Evolutionary conservation across 2,113 vertebrate genomes (phyloP).

Genomic region (Rattus rattus): DNA sequence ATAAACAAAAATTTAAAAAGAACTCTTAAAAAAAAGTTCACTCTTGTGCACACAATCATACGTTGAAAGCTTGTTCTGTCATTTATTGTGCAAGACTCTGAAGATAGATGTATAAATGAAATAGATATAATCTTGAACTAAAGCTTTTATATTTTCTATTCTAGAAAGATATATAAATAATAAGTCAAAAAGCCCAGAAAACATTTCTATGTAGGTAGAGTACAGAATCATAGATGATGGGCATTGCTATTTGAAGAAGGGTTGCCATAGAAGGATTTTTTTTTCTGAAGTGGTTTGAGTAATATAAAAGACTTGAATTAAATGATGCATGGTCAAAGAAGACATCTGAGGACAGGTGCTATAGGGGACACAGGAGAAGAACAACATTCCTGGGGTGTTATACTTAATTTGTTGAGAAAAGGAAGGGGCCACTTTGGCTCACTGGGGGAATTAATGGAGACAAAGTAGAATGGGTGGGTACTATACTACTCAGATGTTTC

Average conservation of each 20-base stretch:
- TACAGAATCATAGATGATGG: neutral
- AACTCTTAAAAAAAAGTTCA: neutral
- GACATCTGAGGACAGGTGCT: neutral
- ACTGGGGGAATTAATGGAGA: neutral
- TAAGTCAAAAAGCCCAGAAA: conserved; percentile 7
- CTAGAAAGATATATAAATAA: conserved; percentile 6
- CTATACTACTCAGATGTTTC: neutral
- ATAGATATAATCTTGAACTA: conserved; percentile 2
- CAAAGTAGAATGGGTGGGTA: neutral
- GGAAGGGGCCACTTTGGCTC: neutral
- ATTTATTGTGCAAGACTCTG: neutral
- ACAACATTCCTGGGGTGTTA: neutral
- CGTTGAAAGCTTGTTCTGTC: neutral
- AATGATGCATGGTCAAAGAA: neutral
- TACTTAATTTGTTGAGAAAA: neutral
- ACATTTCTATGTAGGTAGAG: conserved; percentile 22
- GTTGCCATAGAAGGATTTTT: conserved; percentile 1
- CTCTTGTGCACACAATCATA: conserved; percentile 21
- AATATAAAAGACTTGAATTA: conserved; percentile 7
- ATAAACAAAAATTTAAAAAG: neutral
- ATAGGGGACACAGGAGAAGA: neutral
- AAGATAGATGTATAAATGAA: conserved; percentile 32
- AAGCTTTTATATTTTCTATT: neutral
- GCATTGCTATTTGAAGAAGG: neutral
- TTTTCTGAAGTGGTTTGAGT: conserved; percentile 20